Base-by-base conservation (phyloP, 1,140 invertebrate species). In the Leptoteleia sp. region DNA sequence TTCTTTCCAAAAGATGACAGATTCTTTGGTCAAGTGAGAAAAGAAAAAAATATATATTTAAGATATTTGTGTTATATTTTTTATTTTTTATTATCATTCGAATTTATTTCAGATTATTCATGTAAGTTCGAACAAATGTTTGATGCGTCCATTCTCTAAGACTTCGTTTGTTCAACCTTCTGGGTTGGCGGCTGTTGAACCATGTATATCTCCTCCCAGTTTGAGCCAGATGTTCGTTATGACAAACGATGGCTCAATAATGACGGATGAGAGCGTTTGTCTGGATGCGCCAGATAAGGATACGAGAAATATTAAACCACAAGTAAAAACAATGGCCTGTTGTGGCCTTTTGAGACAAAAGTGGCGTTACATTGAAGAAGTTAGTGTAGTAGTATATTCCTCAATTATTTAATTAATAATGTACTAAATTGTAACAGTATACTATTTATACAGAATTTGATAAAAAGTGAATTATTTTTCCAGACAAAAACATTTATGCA, bases 1-100 rank as follows among this genome's bases (percentile, higher is more conserved):
- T 98, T 98, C 85, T 95, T 98, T 77, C 97, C 97, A 0, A 94
- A 91, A 19, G 90, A 93, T 0, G 92, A 95, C 73, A 90, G 95
- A 43, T 96, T 96, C 84, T 96, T 97, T 83, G 96, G 96, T 55
- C 92, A 92, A 89, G 88, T 84, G 22, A 33, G 25, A 19, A 22
- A 6, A n/a, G n/a, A n/a, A n/a, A n/a, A n/a, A n/a, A n/a, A n/a
- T 38, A n/a, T n/a, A n/a, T n/a, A n/a, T n/a, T n/a, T n/a, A n/a
- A n/a, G n/a, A n/a, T n/a, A n/a, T n/a, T n/a, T n/a, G n/a, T n/a
- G n/a, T n/a, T n/a, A 40, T 47, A 7, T 29, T 4, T 7, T 52
- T 59, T 55, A 40, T 17, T n/a, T 33, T 31, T 33, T 16, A 17
- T 19, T 19, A 0, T 62, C 15, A 1, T n/a, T n/a, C n/a, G n/a